Evolutionary conservation across 64 coral and sea anemone genomes (phyloP), one percentile per base, ranked within the genome.

Genomic region (Cladopsammia gracilis): DNA sequence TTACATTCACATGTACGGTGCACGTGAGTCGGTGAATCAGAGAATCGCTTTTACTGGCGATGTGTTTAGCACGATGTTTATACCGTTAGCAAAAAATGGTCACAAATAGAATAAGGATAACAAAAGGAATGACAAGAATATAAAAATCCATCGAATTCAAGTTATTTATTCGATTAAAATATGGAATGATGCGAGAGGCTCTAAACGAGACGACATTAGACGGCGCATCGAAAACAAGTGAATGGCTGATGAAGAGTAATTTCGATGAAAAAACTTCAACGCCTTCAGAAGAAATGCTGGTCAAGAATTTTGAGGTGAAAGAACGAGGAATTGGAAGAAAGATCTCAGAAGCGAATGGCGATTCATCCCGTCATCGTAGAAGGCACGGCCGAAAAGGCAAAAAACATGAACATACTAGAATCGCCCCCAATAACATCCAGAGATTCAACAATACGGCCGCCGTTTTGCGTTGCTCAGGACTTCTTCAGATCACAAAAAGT

Each of bases 401-500:
- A 7, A 75, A 75, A 20, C 72, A 12, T 50, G 44, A 49, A 12
- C 72, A 75, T 45, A 56, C 53, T 56, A 56, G 53, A 75, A 49
- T 48, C 72, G 22, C 49, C 45, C 20, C 80, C 18, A 43, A 26
- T 9, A 23, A 64, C 5, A 24, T 8, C 20, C 61, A 84, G 7
- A 65, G 69, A 42, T 90, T 91, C 48, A 58, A 50, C 45, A 51
- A 73, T 64, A 98, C 96, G 10, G 92, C 88, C 4, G 58, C 88
- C n/a, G 76, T 85, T 15, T 64, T 98, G 19, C 79, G 86, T 54
- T 82, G 94, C 26, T 93, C 96, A 3, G 96, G 96, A 20, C 84
- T 98, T 58, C 84, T 98, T 76, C 81, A 98, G 70, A 69, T 98
- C 47, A 98, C 96, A 2, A 44, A 87, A 5, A 82, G 90, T 82